Conservation (phyloP, 2,888 invertebrate genomes). For the Hecatera dysodea region DNA sequence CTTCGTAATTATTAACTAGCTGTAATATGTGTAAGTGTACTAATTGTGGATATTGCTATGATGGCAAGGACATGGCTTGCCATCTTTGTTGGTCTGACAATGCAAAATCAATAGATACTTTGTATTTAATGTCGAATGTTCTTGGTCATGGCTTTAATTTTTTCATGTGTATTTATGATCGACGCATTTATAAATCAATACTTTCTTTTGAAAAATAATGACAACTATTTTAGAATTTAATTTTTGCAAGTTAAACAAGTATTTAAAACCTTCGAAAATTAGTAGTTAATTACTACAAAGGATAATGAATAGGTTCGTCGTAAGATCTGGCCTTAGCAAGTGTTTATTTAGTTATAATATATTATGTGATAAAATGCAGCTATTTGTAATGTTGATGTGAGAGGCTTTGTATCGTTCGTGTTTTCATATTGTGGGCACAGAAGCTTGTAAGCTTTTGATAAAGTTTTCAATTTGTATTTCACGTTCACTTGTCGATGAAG, state of each 20-base stretch:
- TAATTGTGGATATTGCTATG: constrained; percentile 51
- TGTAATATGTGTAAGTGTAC: constrained; percentile 65
- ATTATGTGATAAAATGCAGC: constrained; percentile 64
- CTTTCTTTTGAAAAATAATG: not conserved
- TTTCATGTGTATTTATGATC: constrained; percentile 49
- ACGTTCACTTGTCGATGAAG: constrained; percentile 11
- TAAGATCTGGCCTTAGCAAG: constrained; percentile 13
- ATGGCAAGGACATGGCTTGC: no score
- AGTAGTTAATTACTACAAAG: constrained; percentile 1
- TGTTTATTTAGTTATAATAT: constrained; percentile 35
- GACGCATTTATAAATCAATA: constrained; percentile 17
- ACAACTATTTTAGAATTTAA: constrained; percentile 5
- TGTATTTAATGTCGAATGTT: constrained; percentile 64
- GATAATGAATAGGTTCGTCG: constrained; percentile 14
- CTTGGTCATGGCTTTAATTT: constrained; percentile 81
- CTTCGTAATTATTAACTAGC: constrained; percentile 68
- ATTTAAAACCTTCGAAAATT: not conserved
- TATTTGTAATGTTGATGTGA: constrained; percentile 50
- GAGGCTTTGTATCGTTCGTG: constrained; percentile 49
- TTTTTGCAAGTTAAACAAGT: constrained; percentile 17
- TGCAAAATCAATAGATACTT: constrained; percentile 30
- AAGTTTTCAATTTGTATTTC: constrained; percentile 15
- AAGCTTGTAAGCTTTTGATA: constrained; percentile 37
- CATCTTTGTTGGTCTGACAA: constrained; percentile 39
- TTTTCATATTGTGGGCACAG: constrained; percentile 25